Evolutionary conservation across 2,113 vertebrate species (phyloP).

Genomic region (Neodontobutis hainanensis): DNA sequence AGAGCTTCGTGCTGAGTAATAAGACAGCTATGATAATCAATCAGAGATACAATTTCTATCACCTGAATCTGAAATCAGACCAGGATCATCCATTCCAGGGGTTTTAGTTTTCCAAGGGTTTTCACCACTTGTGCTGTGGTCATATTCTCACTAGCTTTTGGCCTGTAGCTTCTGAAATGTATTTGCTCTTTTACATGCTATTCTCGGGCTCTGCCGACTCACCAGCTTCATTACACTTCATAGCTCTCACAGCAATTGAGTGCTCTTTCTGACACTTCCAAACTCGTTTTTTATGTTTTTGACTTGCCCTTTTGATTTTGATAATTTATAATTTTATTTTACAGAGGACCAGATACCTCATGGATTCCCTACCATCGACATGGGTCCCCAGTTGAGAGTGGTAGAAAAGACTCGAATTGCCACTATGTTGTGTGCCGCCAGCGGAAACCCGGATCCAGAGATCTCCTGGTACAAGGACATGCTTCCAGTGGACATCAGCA

Average conservation of each 20-base stretch:
- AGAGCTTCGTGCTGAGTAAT: conserved; percentile 41
- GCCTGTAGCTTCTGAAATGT: conserved; percentile 33
- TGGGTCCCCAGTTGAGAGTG: conserved; percentile 98
- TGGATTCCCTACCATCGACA: conserved; percentile 95
- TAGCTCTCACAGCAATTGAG: conserved; percentile 21
- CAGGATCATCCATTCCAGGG: not conserved
- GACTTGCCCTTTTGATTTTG: not conserved
- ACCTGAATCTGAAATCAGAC: conserved; percentile 29
- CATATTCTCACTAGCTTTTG: conserved; percentile 21
- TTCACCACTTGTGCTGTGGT: not conserved
- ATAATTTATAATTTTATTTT: conserved; percentile 17
- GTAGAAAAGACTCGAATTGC: conserved; percentile 94
- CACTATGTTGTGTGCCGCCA: conserved; percentile 97
- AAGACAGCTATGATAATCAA: conserved; percentile 60
- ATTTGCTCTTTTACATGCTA: conserved; percentile 39
- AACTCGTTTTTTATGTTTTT: conserved; percentile 14
- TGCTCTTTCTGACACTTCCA: conserved; percentile 19
- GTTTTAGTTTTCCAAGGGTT: not conserved
- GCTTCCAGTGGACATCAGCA: conserved; percentile 91
- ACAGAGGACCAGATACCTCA: conserved; percentile 93
- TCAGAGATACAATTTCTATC: conserved; percentile 27
- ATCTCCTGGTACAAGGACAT: conserved; percentile 99
- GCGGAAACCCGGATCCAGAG: conserved; percentile 95
- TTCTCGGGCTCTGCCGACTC: conserved; percentile 35
- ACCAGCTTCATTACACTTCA: conserved; percentile 37